Evolutionary conservation across 2,113 vertebrate genomes (phyloP), one percentile per base, ranked within the genome.

Genomic region (Planiliza haematocheilus): DNA sequence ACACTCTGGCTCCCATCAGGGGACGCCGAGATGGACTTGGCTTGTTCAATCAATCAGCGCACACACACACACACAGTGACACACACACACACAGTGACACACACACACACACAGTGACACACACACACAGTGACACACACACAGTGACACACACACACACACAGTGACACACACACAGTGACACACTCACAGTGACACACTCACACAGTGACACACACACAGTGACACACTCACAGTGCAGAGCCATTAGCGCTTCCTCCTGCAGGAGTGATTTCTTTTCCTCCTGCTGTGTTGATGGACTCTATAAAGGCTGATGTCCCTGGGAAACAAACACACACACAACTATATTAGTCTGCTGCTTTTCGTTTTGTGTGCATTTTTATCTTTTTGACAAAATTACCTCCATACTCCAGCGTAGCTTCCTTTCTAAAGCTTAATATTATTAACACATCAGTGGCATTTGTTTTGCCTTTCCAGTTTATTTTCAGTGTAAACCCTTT

Each of bases 261-360:
- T 9, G 67, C 78, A 73, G 78, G 50, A 86, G 76, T 65, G 58
- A 81, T 88, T 87, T 86, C 34, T 82, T 71, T 72, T 81, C 74
- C 79, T 85, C 87, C 79, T 50, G 87, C 84, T 89, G 82, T 74
- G 88, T 70, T 91, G 90, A 90, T 86, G 84, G 88, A 73, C 78
- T 82, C 61, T 20, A 69, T 77, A 68, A 86, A 82, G 57, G 59
- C 49, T n/a, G 7, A 30, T 68, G 65, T 77, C 64, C 68, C 64
- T 52, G 20, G 12, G 49, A 77, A 74, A 69, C 55, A 70, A 53
- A 36, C 51, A 51, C 63, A 45, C 46, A 1, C 50, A 51, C 58
- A 16, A 4, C 21, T 10, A 10, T 10, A 18, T 21, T 34, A 39
- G 56, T 14, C 1, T 10, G 13, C 24, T 65, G 37, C n/a, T 43